These are phyloP conservation scores for human DNA, from an alignment of 2,113 vertebrate genomes.

Conservation along the genomic window DNA sequence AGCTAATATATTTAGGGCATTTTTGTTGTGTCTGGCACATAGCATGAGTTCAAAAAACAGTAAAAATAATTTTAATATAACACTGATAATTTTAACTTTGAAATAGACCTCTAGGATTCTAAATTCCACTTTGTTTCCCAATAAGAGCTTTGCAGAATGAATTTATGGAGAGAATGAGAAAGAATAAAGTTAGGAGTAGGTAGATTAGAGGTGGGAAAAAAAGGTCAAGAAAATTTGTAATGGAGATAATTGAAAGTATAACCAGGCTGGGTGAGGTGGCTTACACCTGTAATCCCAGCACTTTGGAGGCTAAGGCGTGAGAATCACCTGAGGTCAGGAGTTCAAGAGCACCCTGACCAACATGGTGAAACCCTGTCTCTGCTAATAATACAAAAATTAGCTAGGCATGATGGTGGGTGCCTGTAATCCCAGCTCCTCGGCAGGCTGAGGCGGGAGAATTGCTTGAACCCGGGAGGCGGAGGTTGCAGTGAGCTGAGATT, in stretches of 20 bases:
- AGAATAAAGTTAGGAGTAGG: slow-evolving; percentile 27
- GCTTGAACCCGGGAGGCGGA: too few relatives aligned
- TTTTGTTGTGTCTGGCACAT: slow-evolving; percentile 16
- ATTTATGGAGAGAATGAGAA: slow-evolving; percentile 41
- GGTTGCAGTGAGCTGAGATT: too few relatives aligned
- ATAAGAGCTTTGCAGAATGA: slow-evolving; percentile 27
- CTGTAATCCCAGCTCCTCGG: too few relatives aligned
- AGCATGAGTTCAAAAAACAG: slow-evolving; percentile 2
- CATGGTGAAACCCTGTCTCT: too few relatives aligned
- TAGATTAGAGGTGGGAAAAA: background rate
- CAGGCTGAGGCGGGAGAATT: too few relatives aligned
- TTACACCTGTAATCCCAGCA: too few relatives aligned
- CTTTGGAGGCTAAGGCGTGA: too few relatives aligned
- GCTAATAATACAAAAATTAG: too few relatives aligned
- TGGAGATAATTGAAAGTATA: background rate
- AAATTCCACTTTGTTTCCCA: slow-evolving; percentile 14
- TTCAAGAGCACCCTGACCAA: too few relatives aligned
- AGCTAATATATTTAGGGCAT: slow-evolving; percentile 28
- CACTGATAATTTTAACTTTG: background rate
- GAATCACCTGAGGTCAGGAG: too few relatives aligned
- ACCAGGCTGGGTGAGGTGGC: too few relatives aligned
- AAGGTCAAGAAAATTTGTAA: slow-evolving; percentile 14
- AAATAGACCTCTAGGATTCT: slow-evolving; percentile 13
- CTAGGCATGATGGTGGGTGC: too few relatives aligned
- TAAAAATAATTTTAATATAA: slow-evolving; percentile 2